These are phyloP conservation scores for Yponomeuta malinellus DNA, from an alignment of 2,888 invertebrate species.

Conservation along the genomic window DNA sequence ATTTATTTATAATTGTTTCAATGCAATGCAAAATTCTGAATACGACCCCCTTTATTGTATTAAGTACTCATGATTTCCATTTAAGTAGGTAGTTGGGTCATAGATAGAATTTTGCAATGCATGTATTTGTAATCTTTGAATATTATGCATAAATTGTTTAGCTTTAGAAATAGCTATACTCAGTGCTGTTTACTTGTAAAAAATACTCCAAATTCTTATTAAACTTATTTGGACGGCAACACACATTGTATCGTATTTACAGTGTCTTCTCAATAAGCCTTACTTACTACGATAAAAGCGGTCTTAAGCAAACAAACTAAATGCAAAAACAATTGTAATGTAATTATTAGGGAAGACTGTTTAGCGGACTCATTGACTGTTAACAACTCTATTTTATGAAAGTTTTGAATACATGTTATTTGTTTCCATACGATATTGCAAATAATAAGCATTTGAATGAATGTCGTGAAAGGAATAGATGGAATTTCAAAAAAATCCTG, in stretches of 20 bases:
- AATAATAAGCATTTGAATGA: background rate
- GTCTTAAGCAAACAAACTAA: constrained; percentile 56
- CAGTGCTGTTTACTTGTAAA: background rate
- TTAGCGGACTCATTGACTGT: constrained; percentile 51
- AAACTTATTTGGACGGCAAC: constrained; percentile 57
- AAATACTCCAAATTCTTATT: constrained; percentile 2
- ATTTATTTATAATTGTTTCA: background rate
- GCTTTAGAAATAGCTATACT: background rate
- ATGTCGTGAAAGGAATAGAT: background rate
- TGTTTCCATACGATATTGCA: background rate
- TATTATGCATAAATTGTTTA: background rate
- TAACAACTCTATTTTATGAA: constrained; percentile 22
- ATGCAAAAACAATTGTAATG: constrained; percentile 46
- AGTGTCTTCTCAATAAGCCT: background rate
- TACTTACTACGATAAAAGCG: constrained; percentile 34
- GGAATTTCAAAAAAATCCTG: background rate
- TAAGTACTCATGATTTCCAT: background rate
- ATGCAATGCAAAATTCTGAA: background rate
- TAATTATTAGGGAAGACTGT: constrained; percentile 55
- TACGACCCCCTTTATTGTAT: background rate
- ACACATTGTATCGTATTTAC: constrained; percentile 19
- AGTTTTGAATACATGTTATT: background rate
- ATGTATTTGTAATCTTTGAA: background rate
- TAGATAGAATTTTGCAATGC: background rate
- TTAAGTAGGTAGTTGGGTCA: background rate